These are phyloP conservation scores for Strigops habroptila DNA, from an alignment of 2,113 vertebrate genomes.

Conservation along the genomic window DNA sequence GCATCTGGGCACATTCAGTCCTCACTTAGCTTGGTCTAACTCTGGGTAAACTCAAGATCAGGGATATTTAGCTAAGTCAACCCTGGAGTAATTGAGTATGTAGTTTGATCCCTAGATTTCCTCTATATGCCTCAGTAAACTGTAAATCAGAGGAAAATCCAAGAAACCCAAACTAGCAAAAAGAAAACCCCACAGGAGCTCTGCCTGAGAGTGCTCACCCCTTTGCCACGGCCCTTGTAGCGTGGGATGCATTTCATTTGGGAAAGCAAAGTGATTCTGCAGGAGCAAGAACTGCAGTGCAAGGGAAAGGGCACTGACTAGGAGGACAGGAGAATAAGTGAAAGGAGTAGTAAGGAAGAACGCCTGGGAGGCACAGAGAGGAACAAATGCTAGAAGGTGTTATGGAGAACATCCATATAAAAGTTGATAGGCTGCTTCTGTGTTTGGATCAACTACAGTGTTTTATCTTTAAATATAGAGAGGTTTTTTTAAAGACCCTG, in stretches of 20 bases:
- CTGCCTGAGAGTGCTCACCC: not conserved
- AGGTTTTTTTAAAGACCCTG: not conserved
- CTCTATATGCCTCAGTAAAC: not conserved
- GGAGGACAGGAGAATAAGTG: not conserved
- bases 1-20: not conserved
- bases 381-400: not conserved
- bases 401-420: not conserved
- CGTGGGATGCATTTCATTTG: not conserved
- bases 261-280: not conserved
- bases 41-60: not conserved
- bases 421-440: not conserved
- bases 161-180: not conserved
- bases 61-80: not conserved
- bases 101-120: not conserved
- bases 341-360: not conserved
- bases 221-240: not conserved
- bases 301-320: not conserved
- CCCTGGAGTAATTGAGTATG: not conserved
- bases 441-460: not conserved
- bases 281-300: not conserved
- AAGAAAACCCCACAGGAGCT: not conserved
- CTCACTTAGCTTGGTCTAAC: not conserved
- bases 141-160: not conserved
- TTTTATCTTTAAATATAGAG: not conserved
- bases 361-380: not conserved